These are phyloP conservation scores for Cantharis nigra DNA, from an alignment of 2,888 invertebrate species.

Conservation along the genomic window DNA sequence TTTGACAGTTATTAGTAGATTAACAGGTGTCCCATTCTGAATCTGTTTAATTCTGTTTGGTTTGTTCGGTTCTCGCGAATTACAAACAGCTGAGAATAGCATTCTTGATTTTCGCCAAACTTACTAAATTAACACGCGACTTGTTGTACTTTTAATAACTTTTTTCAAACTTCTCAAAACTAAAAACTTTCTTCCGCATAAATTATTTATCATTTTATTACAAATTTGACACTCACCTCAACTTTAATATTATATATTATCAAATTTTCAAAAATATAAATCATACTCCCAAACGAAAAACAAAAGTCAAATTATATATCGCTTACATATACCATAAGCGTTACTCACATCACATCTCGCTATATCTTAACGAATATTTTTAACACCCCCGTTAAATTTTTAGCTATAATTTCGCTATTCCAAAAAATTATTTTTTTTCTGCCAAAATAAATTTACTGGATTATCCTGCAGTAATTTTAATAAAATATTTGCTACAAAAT, in stretches of 20 bases:
- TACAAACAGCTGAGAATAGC: slow-evolving; percentile 14
- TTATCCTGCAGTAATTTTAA: not conserved
- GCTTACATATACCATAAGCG: not conserved
- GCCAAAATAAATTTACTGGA: not conserved
- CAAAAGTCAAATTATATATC: not conserved
- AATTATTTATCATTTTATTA: not conserved
- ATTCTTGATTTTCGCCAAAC: not conserved
- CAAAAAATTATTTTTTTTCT: too few relatives aligned
- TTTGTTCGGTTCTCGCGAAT: slow-evolving; percentile 34
- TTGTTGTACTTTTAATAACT: not conserved
- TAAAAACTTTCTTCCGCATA: not conserved
- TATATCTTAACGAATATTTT: not conserved
- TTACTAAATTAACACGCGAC: not conserved
- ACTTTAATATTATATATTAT: not conserved
- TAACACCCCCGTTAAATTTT: not conserved
- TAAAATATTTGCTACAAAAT: not conserved
- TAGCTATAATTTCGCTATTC: not conserved
- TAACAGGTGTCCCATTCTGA: slow-evolving; percentile 43
- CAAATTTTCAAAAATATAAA: not conserved
- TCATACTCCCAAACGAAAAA: not conserved
- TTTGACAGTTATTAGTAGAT: slow-evolving; percentile 37
- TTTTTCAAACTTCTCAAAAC: not conserved
- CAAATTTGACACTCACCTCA: not conserved
- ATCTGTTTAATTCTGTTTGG: slow-evolving; percentile 33
- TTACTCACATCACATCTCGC: not conserved